Evolutionary conservation across 2,797 vertebrate species (phyloP).

Genomic region (Hephaestus fuliginosus): DNA sequence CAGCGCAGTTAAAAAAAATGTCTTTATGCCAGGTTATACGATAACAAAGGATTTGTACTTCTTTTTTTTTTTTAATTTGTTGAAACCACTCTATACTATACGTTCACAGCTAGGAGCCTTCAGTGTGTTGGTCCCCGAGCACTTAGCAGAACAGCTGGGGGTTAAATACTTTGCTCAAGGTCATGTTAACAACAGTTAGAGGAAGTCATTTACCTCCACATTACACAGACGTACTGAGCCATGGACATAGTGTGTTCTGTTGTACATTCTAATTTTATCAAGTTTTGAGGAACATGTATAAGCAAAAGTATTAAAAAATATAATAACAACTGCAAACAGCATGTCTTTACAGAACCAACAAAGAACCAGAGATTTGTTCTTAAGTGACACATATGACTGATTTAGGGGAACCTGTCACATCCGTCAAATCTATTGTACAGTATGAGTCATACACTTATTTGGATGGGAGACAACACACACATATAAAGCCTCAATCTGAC

Average conservation of each 20-base stretch:
- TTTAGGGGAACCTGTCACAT: too few relatives aligned
- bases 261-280: not conserved
- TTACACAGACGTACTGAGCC: not conserved
- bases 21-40: not conserved
- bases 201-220: not conserved
- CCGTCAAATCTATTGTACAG: too few relatives aligned
- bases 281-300: not conserved
- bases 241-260: not conserved
- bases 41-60: not conserved
- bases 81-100: not conserved
- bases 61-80: not conserved
- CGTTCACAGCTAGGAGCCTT: not conserved
- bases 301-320: too few relatives aligned
- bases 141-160: constrained; percentile 13
- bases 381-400: too few relatives aligned
- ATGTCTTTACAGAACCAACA: too few relatives aligned
- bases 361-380: too few relatives aligned
- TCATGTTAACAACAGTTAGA: constrained; percentile 13
- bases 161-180: constrained; percentile 33
- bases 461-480: too few relatives aligned
- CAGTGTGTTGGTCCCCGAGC: not conserved
- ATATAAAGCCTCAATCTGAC: too few relatives aligned
- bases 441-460: too few relatives aligned
- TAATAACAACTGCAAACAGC: too few relatives aligned
- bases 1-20: not conserved